Evolutionary conservation across 2,797 vertebrate species (phyloP).

Genomic region (Hypotaenidia philippensis): DNA sequence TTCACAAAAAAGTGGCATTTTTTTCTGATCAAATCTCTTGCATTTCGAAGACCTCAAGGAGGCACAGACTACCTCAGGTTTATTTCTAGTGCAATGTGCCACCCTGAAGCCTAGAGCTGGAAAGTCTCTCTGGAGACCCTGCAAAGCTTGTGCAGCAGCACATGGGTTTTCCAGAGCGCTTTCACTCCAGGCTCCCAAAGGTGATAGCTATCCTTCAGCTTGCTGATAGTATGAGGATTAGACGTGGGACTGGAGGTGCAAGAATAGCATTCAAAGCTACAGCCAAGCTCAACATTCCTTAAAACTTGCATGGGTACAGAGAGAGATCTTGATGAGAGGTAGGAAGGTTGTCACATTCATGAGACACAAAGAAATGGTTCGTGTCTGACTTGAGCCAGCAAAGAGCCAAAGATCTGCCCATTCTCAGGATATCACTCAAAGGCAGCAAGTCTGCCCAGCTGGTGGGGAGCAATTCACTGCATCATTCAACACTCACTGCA

Average conservation of each 20-base stretch:
- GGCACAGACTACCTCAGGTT: not conserved
- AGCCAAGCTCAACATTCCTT: not conserved
- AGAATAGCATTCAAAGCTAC: not conserved
- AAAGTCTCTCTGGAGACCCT: not conserved
- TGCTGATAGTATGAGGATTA: rapidly evolving
- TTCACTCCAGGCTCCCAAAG: not conserved
- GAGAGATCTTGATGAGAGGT: rapidly evolving
- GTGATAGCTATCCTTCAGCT: not conserved
- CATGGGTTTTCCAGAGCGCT: rapidly evolving
- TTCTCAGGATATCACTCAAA: not conserved
- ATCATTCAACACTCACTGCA: not conserved
- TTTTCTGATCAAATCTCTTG: not conserved
- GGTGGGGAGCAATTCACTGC: not conserved
- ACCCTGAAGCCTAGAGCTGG: not conserved
- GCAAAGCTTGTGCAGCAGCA: not conserved
- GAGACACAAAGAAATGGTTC: not conserved
- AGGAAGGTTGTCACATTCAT: not conserved
- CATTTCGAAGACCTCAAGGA: not conserved
- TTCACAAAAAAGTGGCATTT: not conserved
- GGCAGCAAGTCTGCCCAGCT: not conserved
- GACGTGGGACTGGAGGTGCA: not conserved
- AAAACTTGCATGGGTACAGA: not conserved
- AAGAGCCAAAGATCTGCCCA: not conserved
- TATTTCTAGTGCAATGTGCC: rapidly evolving
- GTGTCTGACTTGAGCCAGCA: not conserved